phyloP scores from a whole-genome alignment of 2,888 invertebrate genomes.

The Leptinotarsa peninsularis region DNA sequence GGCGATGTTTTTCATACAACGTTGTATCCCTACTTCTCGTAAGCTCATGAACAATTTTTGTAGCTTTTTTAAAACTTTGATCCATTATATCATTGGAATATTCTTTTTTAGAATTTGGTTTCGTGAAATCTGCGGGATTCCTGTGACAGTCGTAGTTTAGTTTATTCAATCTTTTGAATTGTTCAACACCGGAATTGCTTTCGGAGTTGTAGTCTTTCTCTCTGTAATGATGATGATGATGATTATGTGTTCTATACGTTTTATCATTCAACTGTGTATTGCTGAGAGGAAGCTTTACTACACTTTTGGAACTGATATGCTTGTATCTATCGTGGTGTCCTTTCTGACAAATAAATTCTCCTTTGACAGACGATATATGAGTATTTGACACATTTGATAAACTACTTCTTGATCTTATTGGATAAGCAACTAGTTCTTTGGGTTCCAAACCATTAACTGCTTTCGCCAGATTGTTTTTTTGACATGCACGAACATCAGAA shows the following conservation, averaged over 20 bases:
- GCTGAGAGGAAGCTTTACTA: conserved; percentile 66
- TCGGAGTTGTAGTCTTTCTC: conserved; percentile 72
- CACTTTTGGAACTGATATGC: conserved; percentile 58
- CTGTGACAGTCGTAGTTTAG: conserved; percentile 51
- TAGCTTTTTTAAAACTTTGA: conserved; percentile 64
- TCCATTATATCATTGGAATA: conserved; percentile 60
- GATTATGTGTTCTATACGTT: conserved; percentile 57
- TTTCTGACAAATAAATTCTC: conserved; percentile 56
- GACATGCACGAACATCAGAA: conserved; percentile 73
- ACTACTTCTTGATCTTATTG: conserved; percentile 69
- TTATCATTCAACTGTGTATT: conserved; percentile 67
- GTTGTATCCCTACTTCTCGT: conserved; percentile 57
- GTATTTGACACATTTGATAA: conserved; percentile 71
- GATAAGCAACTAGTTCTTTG: conserved; percentile 68
- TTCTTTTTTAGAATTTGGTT: conserved; percentile 54
- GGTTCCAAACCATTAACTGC: conserved; percentile 71
- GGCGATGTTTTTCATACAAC: conserved; percentile 63
- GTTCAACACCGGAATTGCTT: conserved; percentile 71
- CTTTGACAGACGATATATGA: conserved; percentile 63
- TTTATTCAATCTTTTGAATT: conserved; percentile 54
- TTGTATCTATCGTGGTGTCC: conserved; percentile 57
- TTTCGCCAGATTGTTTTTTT: conserved; percentile 84
- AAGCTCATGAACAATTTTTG: conserved; percentile 64
- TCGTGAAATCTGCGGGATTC: conserved; percentile 51
- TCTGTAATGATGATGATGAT: conserved; percentile 59